Evolutionary conservation across 2,888 invertebrate species (phyloP), one percentile per base, ranked within the genome.

Genomic region (Dusona sp.): DNA sequence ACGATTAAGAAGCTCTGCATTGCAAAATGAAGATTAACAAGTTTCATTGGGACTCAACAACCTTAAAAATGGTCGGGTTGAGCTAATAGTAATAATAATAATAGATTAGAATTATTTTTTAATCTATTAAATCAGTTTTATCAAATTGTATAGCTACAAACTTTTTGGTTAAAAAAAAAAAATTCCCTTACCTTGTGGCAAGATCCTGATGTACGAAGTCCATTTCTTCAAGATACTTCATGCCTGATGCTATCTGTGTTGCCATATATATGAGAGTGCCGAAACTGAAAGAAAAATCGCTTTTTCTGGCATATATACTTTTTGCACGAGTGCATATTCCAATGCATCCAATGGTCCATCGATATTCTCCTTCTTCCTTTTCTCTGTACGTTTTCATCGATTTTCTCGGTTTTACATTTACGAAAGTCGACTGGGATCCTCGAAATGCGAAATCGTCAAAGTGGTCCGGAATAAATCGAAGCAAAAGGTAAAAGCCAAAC

Each of bases 171-270:
- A 16, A 29, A 6, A 57, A 42, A 73, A 54, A 29, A 70, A 75
- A 77, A 45, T n/a, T 36, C 25, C 33, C 90, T 95, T 95, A 97
- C 97, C 97, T 96, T 90, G 98, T 96, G 89, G 98, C 98, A 91
- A 98, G 95, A 95, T 98, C 98, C 92, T 97, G 96, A 95, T 98
- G 98, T 89, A 98, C 97, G 94, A 97, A 97, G 94, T 97, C 97
- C 94, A 97, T 95, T 89, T 97, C 96, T 95, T 98, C 98, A 94
- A 98, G 95, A 95, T 98, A 97, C 94, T 98, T 97, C 97, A 98
- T 98, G 89, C 98, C 98, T 86, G 98, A 97, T 90, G 98, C 97
- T 94, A 98, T 97, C 95, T 98, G 98, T 88, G 97, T 96, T 89
- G 97, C 97, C 96, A 98, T 97, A 95, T 97, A 97, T 92, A 98